A percentile compares a stretch with the other conserved stretches of the same genome.
These are phyloP conservation scores for Palythoa heliodiscus DNA, from an alignment of 92 coral and sea anemone species.

Conservation along the genomic window DNA sequence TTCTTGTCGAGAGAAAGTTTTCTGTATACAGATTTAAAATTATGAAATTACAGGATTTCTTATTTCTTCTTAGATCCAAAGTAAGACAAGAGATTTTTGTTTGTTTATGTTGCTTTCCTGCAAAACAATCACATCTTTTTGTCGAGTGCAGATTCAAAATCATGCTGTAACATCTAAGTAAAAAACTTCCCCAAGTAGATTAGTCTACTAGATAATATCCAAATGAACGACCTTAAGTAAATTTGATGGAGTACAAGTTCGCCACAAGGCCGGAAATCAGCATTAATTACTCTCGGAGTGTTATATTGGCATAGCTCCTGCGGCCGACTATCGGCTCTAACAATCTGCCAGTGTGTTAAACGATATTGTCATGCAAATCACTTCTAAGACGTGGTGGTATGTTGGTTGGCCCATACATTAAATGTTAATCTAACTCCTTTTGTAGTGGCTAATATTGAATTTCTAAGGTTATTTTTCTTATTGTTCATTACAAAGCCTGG, in stretches of 20 bases:
- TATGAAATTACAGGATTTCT: neutral
- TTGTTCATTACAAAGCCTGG: neutral
- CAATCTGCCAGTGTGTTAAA: conserved; percentile 16
- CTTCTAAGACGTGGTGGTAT: conserved; percentile 39
- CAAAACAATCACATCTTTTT: neutral
- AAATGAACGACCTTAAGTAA: conserved; percentile 1
- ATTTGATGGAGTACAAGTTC: neutral
- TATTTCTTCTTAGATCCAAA: neutral
- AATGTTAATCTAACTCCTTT: conserved; percentile 29
- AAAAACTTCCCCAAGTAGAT: neutral
- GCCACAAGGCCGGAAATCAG: conserved; percentile 34
- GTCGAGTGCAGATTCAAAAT: neutral
- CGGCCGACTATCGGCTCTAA: neutral
- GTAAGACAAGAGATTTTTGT: neutral
- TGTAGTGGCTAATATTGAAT: conserved; percentile 23
- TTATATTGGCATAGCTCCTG: conserved; percentile 1
- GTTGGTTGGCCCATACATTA: conserved; percentile 18
- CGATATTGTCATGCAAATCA: conserved; percentile 42
- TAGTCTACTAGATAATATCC: neutral
- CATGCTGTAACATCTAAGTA: neutral
- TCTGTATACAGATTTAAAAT: neutral
- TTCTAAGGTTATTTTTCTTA: conserved; percentile 22
- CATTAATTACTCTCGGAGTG: conserved; percentile 21
- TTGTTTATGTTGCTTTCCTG: neutral
- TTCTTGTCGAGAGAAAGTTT: neutral